A percentile compares a stretch with the other conserved stretches of the same genome.
phyloP scores from a whole-genome alignment of 2,113 vertebrate species.

The Larimichthys polyactis region DNA sequence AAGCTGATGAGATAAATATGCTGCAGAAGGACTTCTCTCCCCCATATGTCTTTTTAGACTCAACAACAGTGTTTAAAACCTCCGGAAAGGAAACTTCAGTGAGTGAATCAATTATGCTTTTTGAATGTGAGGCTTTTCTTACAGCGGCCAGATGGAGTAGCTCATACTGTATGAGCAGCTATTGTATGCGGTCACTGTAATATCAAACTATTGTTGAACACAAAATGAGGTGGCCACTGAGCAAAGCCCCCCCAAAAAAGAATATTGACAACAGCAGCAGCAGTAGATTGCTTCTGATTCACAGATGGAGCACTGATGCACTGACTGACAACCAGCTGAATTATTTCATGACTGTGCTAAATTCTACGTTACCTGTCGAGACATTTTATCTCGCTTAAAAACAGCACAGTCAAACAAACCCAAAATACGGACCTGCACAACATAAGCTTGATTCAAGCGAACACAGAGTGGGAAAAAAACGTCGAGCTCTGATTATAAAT shows the following conservation, averaged over 20 bases:
- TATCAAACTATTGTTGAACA: constrained; percentile 48
- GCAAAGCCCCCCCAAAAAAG: constrained; percentile 21
- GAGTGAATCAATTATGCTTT: constrained; percentile 56
- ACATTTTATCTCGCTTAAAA: neutral
- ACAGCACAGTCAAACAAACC: constrained; percentile 37
- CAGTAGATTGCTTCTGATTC: constrained; percentile 28
- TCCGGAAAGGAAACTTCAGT: constrained; percentile 21
- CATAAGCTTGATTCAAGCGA: constrained; percentile 17
- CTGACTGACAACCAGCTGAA: neutral
- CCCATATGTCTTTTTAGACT: constrained; percentile 35
- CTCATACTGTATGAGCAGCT: constrained; percentile 27
- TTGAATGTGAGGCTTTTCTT: constrained; percentile 41
- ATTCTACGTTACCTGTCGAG: constrained; percentile 1
- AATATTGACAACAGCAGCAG: constrained; percentile 23
- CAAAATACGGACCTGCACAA: neutral
- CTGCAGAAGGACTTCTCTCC: constrained; percentile 21
- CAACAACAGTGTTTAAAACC: constrained; percentile 30
- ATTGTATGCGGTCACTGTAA: constrained; percentile 50
- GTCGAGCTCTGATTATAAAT: constrained; percentile 41
- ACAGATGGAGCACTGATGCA: constrained; percentile 1
- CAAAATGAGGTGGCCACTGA: constrained; percentile 42
- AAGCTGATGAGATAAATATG: constrained; percentile 56
- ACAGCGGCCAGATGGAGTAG: constrained; percentile 51
- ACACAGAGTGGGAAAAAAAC: constrained; percentile 11
- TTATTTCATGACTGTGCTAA: neutral